Conservation (phyloP, 2,888 invertebrate species). For the Volucella inanis region DNA sequence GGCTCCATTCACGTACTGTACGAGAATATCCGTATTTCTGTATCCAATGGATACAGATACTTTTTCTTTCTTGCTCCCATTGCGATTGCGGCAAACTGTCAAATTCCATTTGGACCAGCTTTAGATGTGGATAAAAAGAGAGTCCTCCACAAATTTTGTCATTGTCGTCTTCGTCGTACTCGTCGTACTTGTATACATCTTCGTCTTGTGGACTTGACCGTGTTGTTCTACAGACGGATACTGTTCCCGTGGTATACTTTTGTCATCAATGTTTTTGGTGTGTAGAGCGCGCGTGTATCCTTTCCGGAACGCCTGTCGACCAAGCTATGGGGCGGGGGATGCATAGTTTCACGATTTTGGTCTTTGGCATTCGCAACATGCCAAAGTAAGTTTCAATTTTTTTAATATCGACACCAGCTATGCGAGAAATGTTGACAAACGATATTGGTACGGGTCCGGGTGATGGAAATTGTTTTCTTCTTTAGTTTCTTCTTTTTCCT, state of each 20-base stretch:
- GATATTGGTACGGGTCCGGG: conserved; percentile 77
- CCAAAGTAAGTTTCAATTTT: conserved; percentile 81
- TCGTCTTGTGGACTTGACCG: no score
- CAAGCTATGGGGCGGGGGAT: conserved; percentile 9
- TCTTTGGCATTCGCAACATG: conserved; percentile 82
- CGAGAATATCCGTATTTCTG: conserved; percentile 18
- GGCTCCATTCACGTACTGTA: conserved; percentile 69
- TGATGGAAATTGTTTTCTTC: conserved; percentile 63
- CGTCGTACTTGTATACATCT: no score
- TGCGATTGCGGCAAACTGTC: conserved; percentile 44
- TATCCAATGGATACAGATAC: conserved; percentile 22
- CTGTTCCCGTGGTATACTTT: conserved; percentile 63
- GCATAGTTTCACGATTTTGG: conserved; percentile 82
- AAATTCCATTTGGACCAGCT: conserved; percentile 54
- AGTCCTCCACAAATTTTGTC: conserved; percentile 27
- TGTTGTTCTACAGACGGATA: conserved; percentile 46
- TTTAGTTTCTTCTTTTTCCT: background rate
- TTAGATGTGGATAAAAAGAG: background rate
- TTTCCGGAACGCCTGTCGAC: conserved; percentile 7
- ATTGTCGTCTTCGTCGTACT: conserved; percentile 1
- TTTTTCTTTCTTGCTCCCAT: background rate
- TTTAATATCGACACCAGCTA: conserved; percentile 83
- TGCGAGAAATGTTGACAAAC: conserved; percentile 82
- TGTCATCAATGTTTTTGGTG: conserved; percentile 37
- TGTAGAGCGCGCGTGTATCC: conserved; percentile 45